These are phyloP conservation scores for Lasiommata megera DNA, from an alignment of 2,888 invertebrate species.

Conservation along the genomic window DNA sequence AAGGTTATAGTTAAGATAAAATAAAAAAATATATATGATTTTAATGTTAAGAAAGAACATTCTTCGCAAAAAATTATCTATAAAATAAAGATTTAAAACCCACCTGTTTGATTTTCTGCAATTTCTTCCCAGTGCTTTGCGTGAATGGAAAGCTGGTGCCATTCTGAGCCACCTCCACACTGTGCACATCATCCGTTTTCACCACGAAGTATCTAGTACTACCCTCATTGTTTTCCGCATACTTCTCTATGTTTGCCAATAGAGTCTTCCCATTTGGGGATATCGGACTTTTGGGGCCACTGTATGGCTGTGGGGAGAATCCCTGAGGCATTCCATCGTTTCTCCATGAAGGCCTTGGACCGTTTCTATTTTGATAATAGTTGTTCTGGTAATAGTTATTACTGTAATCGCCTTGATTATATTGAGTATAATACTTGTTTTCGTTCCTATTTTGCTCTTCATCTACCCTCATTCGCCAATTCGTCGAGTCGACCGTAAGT, in stretches of 20 bases:
- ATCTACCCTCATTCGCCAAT: slow-evolving; percentile 57
- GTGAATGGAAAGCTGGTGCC: slow-evolving; percentile 82
- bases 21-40: too few species aligned
- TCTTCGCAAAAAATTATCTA: too few species aligned
- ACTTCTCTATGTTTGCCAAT: slow-evolving; percentile 66
- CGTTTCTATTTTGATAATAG: slow-evolving; percentile 49
- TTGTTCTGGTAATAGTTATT: slow-evolving; percentile 49
- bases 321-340: slow-evolving; percentile 45
- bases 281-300: slow-evolving; percentile 58
- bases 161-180: slow-evolving; percentile 79
- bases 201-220: slow-evolving; percentile 80
- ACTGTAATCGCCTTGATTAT: slow-evolving; percentile 47
- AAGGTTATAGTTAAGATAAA: too few species aligned
- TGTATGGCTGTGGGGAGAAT: slow-evolving; percentile 50
- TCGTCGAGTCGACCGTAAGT: slow-evolving; percentile 80
- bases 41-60: too few species aligned
- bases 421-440: slow-evolving; percentile 47
- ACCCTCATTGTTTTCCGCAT: slow-evolving; percentile 45
- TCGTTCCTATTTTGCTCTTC: slow-evolving; percentile 53
- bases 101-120: slow-evolving; percentile 82
- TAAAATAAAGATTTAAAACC: too few species aligned
- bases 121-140: slow-evolving; percentile 82
- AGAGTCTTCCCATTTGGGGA: slow-evolving; percentile 62
- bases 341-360: slow-evolving; percentile 50
- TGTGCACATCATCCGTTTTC: slow-evolving; percentile 79